Conservation (phyloP, 2,888 invertebrate genomes). For the Tetropium fuscum region DNA sequence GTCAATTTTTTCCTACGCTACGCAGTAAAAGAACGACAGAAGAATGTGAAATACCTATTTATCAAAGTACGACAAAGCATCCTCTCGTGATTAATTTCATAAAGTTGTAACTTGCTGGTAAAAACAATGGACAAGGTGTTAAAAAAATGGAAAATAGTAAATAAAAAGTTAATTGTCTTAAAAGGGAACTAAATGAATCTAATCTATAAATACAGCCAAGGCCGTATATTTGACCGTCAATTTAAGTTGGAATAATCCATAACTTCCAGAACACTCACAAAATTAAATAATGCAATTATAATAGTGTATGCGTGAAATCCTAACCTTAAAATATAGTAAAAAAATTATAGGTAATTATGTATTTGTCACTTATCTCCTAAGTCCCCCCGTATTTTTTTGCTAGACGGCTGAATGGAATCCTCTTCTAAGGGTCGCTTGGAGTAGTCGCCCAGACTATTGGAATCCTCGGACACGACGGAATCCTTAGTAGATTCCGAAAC, state of each 20-base stretch:
- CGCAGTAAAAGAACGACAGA: not conserved
- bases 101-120: not conserved
- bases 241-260: conserved; percentile 2
- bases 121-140: conserved; percentile 2
- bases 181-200: not conserved
- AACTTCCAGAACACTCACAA: conserved; percentile 26
- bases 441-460: conserved; percentile 54
- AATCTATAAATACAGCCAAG: not conserved
- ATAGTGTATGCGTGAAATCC: conserved; percentile 48
- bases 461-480: conserved; percentile 49
- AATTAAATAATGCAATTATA: conserved; percentile 41
- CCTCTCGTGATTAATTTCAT: not conserved
- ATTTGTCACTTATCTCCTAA: conserved; percentile 69
- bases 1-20: conserved; percentile 15
- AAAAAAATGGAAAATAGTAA: conserved; percentile 2
- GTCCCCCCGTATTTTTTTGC: conserved; percentile 68
- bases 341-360: conserved; percentile 54
- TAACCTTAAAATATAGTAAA: conserved; percentile 52
- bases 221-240: conserved; percentile 1
- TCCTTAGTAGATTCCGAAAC: conserved; percentile 60
- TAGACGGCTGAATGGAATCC: conserved; percentile 66
- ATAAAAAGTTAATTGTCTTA: not conserved
- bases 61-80: conserved; percentile 46
- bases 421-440: conserved; percentile 60
- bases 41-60: conserved; percentile 46